Evolutionary conservation across 2,888 invertebrate genomes (phyloP).

Genomic region (Mythimna ferrago): DNA sequence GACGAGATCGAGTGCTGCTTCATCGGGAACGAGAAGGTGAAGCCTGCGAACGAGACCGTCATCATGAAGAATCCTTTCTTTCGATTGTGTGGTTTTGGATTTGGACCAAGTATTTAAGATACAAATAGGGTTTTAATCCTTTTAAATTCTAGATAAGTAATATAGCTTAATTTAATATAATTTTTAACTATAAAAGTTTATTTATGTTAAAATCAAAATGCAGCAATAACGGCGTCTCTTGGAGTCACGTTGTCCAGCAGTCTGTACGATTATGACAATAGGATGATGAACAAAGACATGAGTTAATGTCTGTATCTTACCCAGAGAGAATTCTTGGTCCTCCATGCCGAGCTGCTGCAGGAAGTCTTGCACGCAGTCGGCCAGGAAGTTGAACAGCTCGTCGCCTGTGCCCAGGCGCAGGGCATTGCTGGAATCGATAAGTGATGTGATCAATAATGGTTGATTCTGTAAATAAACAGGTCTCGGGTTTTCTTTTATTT

Average conservation of each 20-base stretch:
- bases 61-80: neutral
- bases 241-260: neutral
- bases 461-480: too few relatives aligned
- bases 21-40: slow-evolving; percentile 97
- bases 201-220: neutral
- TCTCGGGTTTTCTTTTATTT: too few relatives aligned
- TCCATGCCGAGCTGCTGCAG: slow-evolving; percentile 91
- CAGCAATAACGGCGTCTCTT: neutral
- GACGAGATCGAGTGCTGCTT: slow-evolving; percentile 93
- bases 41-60: slow-evolving; percentile 87
- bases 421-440: slow-evolving; percentile 83
- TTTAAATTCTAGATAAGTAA: neutral
- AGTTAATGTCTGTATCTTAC: slow-evolving; percentile 80
- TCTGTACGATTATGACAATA: neutral
- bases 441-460: too few relatives aligned
- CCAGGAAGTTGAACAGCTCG: slow-evolving; percentile 94
- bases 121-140: too few relatives aligned
- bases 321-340: slow-evolving; percentile 91
- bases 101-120: neutral
- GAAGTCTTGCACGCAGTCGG: slow-evolving; percentile 94
- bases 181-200: neutral
- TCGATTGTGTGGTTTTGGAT: too few relatives aligned
- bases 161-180: too few relatives aligned
- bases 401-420: slow-evolving; percentile 92
- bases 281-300: neutral